Base-by-base conservation (phyloP, 2,888 invertebrate genomes). In the Exocentrus adspersus region DNA sequence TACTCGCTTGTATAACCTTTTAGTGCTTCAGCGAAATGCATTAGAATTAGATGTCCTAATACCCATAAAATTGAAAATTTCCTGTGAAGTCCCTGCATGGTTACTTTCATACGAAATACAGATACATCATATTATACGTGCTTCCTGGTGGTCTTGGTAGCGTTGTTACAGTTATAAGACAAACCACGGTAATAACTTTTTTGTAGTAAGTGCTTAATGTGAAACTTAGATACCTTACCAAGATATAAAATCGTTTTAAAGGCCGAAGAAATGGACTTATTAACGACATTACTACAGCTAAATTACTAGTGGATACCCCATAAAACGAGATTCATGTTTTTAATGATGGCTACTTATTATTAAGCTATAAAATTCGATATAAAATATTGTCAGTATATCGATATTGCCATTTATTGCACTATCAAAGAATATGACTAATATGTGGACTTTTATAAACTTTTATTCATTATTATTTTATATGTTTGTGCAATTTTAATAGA, bases 11-110 rank as follows among this genome's bases (percentile, higher is more conserved):
- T n/a, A n/a, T 43, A 24, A 16, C 17, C 43, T 24, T 21, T 54
- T 48, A 28, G 28, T 48, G 24, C 28, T 43, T n/a, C 10, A 9
- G 54, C 54, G 43, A 42, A 43, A 24, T 43, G 28, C 43, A 37
- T 28, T 30, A 37, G 21, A 42, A 43, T 54, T 48, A 54, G 28
- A 6, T 54, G 51, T 42, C 50, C 42, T 50, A 54, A 57, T 43
- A 58, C 24, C 62, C 46, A 57, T 62, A 62, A 57, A 62, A 57
- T 62, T 62, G 57, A 46, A 62, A 62, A 58, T 58, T 57, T 58
- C 57, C 51, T 24, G 54, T 52, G 54, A 41, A 12, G 42, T 54
- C 19, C 43, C 24, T 43, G n/a, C n/a, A n/a, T n/a, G n/a, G 43
- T 17, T 43, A 28, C 17, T 54, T 37, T 28, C n/a, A 21, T 42